Percentiles rank a stretch among this genome's conserved stretches.
These are phyloP conservation scores for Cosmorhoe ocellata DNA, from an alignment of 2,888 invertebrate species.

Conservation along the genomic window DNA sequence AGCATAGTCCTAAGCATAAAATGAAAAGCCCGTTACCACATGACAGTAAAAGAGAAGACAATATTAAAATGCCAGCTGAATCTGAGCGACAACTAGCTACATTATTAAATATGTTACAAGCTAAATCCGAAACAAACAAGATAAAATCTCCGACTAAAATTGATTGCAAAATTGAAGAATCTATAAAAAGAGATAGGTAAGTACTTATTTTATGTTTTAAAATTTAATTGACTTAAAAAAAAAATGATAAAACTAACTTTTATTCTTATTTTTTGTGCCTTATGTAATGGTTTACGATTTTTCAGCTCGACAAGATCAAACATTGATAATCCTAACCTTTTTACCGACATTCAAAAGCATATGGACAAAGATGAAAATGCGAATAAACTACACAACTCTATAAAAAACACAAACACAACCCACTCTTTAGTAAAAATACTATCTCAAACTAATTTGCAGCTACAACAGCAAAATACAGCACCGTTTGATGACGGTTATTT, in stretches of 20 bases:
- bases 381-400: background rate
- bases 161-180: conserved; percentile 5
- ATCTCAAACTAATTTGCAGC: background rate
- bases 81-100: background rate
- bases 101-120: conserved; percentile 5
- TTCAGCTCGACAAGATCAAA: conserved; percentile 3
- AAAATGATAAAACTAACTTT: too few species aligned
- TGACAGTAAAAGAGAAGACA: conserved; percentile 11
- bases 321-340: background rate
- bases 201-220: too few species aligned
- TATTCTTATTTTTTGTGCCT: too few species aligned
- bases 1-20: conserved; percentile 31
- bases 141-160: background rate
- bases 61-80: conserved; percentile 1
- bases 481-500: background rate
- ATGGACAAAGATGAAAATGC: background rate
- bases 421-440: conserved; percentile 1
- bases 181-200: conserved; percentile 3
- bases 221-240: too few species aligned
- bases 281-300: background rate
- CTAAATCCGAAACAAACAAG: conserved; percentile 9
- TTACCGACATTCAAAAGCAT: background rate
- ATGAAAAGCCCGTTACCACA: conserved; percentile 8
- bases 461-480: conserved; percentile 1
- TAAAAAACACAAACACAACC: background rate